phyloP scores from a whole-genome alignment of 2,797 vertebrate genomes.

The Pogoniulus pusillus region DNA sequence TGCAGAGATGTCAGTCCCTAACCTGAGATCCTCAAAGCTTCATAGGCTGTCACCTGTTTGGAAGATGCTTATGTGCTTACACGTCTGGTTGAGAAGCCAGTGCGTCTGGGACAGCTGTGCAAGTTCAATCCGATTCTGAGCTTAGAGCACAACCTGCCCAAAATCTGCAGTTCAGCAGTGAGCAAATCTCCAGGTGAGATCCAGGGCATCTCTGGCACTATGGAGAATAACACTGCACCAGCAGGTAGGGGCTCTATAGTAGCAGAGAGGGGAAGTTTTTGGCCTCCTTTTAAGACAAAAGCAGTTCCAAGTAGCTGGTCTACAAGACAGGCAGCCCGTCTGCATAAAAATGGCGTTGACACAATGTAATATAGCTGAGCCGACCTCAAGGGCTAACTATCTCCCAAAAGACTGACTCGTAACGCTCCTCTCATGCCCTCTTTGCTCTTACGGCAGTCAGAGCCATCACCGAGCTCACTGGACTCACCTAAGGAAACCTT shows the following conservation, averaged over 20 bases:
- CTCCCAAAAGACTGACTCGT: neutral
- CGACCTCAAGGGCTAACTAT: neutral
- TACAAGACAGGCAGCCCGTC: neutral
- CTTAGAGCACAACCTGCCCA: neutral
- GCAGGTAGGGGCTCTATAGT: neutral
- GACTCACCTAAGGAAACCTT: neutral
- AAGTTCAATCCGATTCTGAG: neutral
- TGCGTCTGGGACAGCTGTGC: neutral
- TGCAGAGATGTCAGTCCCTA: neutral
- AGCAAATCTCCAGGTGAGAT: neutral
- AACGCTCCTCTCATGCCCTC: neutral
- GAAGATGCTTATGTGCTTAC: neutral
- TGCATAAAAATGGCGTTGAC: neutral
- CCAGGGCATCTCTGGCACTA: neutral
- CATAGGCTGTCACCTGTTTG: neutral
- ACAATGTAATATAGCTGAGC: neutral
- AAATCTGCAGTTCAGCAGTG: neutral
- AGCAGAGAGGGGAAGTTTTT: neutral
- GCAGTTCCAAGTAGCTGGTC: neutral
- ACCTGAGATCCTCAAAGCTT: neutral
- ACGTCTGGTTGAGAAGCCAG: neutral
- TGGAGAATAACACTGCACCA: neutral
- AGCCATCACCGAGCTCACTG: neutral
- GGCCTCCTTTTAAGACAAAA: neutral
- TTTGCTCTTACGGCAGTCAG: neutral